phyloP scores from a whole-genome alignment of 2,888 invertebrate genomes.

The Melinopterus prodromus region DNA sequence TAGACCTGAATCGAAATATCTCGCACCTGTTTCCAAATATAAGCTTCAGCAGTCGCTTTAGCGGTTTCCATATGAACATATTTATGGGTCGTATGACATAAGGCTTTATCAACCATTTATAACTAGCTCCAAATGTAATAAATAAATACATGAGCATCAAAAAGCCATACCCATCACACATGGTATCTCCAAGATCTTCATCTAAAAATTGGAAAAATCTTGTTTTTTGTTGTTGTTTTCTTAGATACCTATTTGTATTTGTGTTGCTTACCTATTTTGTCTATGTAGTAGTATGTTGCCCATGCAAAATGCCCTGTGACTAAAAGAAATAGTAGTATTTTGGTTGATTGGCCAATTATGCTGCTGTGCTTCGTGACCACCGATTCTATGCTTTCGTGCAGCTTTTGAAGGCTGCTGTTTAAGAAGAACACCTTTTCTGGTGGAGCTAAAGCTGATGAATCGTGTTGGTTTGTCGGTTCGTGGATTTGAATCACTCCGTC shows the following conservation, averaged over 20 bases:
- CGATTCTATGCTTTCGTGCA: background rate
- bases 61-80: constrained; percentile 53
- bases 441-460: background rate
- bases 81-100: constrained; percentile 56
- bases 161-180: constrained; percentile 78
- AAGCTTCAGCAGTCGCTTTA: constrained; percentile 41
- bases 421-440: background rate
- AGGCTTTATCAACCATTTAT: constrained; percentile 70
- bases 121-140: constrained; percentile 69
- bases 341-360: background rate
- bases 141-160: constrained; percentile 70
- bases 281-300: constrained; percentile 36
- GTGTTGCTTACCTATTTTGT: constrained; percentile 5
- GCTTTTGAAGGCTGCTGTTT: background rate
- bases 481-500: background rate
- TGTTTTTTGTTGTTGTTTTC: background rate
- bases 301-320: constrained; percentile 34
- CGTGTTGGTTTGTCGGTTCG: background rate
- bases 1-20: constrained; percentile 39
- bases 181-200: constrained; percentile 38
- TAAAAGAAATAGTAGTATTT: constrained; percentile 12
- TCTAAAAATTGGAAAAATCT: constrained; percentile 16
- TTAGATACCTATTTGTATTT: background rate
- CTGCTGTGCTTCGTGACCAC: background rate
- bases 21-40: constrained; percentile 42